Evolutionary conservation across 1,140 invertebrate species (phyloP), one percentile per base, ranked within the genome.

Genomic region (Bombus pyrosoma): DNA sequence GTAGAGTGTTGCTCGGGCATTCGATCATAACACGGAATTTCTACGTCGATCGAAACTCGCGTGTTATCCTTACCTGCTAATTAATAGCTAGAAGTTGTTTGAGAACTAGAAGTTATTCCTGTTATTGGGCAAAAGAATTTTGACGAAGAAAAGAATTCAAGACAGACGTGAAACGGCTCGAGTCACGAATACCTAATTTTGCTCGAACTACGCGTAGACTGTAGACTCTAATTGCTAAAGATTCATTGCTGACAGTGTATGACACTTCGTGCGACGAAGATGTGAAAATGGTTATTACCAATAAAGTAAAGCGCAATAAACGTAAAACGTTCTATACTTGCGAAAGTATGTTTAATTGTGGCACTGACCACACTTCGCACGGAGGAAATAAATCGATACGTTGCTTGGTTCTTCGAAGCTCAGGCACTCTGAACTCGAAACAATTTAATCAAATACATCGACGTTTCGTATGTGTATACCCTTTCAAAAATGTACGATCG

Each of bases 331-430:
- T 62, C 25, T 28, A 25, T 66, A 8, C 12, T 22, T 41, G 28
- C 32, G n/a, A 32, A 25, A 15, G 34, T 22, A 43, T 25, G 15
- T 69, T 10, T 57, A 53, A 77, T 43, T 0, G 64, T 77, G 62
- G 18, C 82, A 79, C 22, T 59, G 74, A 71, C 75, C 74, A 84
- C 39, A 32, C 43, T 53, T 53, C 39, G 66, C 53, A 71, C n/a
- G 75, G 41, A 71, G 62, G 53, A 71, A 79, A 79, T 59, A 43
- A 84, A 84, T 84, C 82, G 82, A 84, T 84, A 84, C 74, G 43
- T 43, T 37, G 74, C 74, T 53, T 18, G 5, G 74, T 69, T 57
- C 47, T n/a, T 71, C 37, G 25, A 57, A 25, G 81, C 34, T 76
- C 66, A 25, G 37, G 10, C 62, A 83, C 59, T n/a, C 64, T 41